Percentiles rank a stretch among this genome's conserved stretches.
These are phyloP conservation scores for Drosophila acutilabella DNA, from an alignment of 2,888 invertebrate genomes.

Conservation along the genomic window DNA sequence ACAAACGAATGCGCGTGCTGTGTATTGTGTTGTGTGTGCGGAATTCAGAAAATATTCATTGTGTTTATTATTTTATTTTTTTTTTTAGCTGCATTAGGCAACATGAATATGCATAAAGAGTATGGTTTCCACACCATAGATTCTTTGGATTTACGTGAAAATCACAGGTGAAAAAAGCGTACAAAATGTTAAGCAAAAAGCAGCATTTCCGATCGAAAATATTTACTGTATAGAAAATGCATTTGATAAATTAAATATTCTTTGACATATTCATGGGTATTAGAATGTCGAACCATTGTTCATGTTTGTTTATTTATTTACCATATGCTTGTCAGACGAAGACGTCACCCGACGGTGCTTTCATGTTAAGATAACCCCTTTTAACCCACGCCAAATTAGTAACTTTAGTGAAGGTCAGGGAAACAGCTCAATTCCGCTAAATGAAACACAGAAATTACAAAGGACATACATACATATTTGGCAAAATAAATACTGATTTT, in stretches of 20 bases:
- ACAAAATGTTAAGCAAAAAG: not conserved
- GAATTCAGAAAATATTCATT: constrained; percentile 18
- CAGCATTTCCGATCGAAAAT: not conserved
- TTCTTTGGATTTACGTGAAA: not conserved
- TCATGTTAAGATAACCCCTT: not conserved
- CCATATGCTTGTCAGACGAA: constrained; percentile 16
- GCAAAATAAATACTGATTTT: too few species aligned
- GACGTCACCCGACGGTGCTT: constrained; percentile 5
- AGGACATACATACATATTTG: constrained; percentile 3
- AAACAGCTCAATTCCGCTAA: too few species aligned
- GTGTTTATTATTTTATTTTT: constrained; percentile 11
- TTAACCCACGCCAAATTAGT: not conserved
- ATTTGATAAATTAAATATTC: too few species aligned
- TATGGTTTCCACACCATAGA: not conserved
- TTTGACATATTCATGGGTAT: not conserved
- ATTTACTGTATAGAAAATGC: not conserved
- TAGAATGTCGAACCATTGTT: not conserved
- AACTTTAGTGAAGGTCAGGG: constrained; percentile 1
- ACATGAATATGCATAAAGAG: not conserved
- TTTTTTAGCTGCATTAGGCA: constrained; percentile 27
- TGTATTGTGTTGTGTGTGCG: constrained; percentile 9
- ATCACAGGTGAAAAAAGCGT: not conserved
- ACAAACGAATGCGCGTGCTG: constrained; percentile 10
- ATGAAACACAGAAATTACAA: not conserved
- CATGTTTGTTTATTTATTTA: constrained; percentile 1